Evolutionary conservation across 92 coral and sea anemone species (phyloP), one percentile per base, ranked within the genome.

Genomic region (Galaxea fascicularis): DNA sequence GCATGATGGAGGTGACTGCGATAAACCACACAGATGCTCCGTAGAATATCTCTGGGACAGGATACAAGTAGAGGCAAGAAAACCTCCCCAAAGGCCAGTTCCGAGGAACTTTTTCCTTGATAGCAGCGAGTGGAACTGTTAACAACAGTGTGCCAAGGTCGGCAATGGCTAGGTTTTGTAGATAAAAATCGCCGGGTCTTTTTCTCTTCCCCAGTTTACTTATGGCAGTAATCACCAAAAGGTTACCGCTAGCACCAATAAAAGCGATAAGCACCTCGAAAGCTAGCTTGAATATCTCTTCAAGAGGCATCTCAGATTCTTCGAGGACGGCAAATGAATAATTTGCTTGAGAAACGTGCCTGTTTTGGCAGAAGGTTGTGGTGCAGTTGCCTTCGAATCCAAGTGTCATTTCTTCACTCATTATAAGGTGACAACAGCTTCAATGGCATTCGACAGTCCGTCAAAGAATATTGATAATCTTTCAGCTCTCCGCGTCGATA

Each of bases 81-180:
- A 90, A 86, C 24, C 54, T 20, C 10, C 93, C 93, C 21, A 90
- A 30, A 17, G 78, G 80, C 84, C 82, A 90, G 12, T 62, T 51
- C 16, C 0, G 4, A 0, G 78, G 74, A 1, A 18, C 8, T 10
- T 56, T 63, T 21, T 44, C 64, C 4, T 46, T 79, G 35, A 76
- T 21, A 21, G 35, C 56, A 0, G n/a, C 0, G 16, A 86, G n/a
- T 2, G 93, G 93, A 26, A 80, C 80, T 6, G 35, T 49, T 10
- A 86, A 27, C 16, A 90, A 51, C 41, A 90, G 85, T 26, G 71
- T 76, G 11, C 90, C 90, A 25, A 90, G 76, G 25, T 90, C 93
- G 21, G 93, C 90, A 22, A 82, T 71, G 76, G 93, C 93, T 39
- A 90, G 70, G 75, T 86, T 81, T 47, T 64, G 75, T 41, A 86